Conservation (phyloP, 2,888 invertebrate genomes). For the Clistopyga incitator region DNA sequence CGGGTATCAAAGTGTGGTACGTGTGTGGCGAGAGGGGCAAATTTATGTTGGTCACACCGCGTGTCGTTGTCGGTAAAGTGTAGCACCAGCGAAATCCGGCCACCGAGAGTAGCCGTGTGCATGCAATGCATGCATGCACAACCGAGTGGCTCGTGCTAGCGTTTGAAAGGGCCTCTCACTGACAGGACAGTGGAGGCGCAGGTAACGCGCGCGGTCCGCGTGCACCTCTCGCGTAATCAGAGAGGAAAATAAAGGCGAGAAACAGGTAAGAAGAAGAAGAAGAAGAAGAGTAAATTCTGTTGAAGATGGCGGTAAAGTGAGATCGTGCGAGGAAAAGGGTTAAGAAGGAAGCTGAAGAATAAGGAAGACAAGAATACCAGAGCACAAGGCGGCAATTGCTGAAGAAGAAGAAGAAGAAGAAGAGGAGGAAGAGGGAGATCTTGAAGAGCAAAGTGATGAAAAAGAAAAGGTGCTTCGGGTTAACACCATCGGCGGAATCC, state of each 20-base stretch:
- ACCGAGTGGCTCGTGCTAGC: constrained; percentile 44
- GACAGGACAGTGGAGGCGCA: constrained; percentile 59
- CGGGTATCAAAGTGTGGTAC: constrained; percentile 29
- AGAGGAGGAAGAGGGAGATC: constrained; percentile 36
- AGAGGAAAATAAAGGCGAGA: constrained; percentile 42
- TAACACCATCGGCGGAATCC: constrained; percentile 63
- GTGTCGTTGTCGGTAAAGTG: constrained; percentile 35
- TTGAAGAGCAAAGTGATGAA: constrained; percentile 47
- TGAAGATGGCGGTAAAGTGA: constrained; percentile 41
- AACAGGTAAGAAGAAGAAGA: neutral
- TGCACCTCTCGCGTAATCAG: constrained; percentile 51
- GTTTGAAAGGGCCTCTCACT: constrained; percentile 44
- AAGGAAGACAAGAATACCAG: constrained; percentile 36
- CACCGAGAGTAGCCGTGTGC: constrained; percentile 25
- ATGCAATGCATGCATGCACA: constrained; percentile 19
- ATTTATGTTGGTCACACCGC: constrained; percentile 45
- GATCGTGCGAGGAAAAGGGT: constrained; percentile 25
- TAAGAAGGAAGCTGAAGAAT: constrained; percentile 1
- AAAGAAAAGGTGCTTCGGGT: constrained; percentile 61
- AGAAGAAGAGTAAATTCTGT: constrained; percentile 27
- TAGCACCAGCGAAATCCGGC: constrained; percentile 36
- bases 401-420: constrained; percentile 7
- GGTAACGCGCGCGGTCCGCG: constrained; percentile 34
- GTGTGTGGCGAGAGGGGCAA: constrained; percentile 38
- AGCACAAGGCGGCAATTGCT: constrained; percentile 41